Evolutionary conservation across 2,888 invertebrate genomes (phyloP), one percentile per base, ranked within the genome.

Genomic region (Sinotaia quadrata): DNA sequence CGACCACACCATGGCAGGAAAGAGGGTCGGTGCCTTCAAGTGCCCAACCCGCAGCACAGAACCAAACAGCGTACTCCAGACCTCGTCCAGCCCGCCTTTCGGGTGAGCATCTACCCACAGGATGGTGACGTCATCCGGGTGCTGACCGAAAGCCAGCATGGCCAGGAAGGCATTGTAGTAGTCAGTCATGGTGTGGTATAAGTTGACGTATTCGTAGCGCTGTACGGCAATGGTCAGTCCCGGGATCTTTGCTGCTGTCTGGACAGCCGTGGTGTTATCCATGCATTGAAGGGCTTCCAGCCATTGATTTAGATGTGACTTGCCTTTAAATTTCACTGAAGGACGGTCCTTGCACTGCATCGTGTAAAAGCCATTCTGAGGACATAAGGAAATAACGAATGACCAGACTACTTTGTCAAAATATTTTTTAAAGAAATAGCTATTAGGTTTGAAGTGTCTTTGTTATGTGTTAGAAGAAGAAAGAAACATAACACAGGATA

Each of bases 101-200:
- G 87, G 87, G 68, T 87, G 87, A 4, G 82, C 84, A 69, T 87
- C 87, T 18, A 87, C 73, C 57, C 81, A 77, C 24, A 87, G 68
- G 18, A 87, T 79, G 24, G 79, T 82, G 0, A 81, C 74, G 12
- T 81, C 66, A n/a, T 75, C 69, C 3, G 79, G 78, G 12, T 74
- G 57, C 15, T 75, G 56, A 41, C 76, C 63, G 36, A 83, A 82
- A 8, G 79, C 71, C 21, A 77, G 71, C 54, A 78, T 72, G 67
- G 82, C 74, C 7, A 85, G 71, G 59, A 80, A 86, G 2, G 82
- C 81, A 67, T 82, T 84, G 73, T 79, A 86, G 67, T 78, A 79
- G 70, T 86, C 85, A 0, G 83, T 81, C 77, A 86, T 81, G 0
- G 84, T 82, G 61, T 85, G 85, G 68, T 85, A 86, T 12, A 85